Percentiles rank a stretch among this genome's conserved stretches.
These are phyloP conservation scores for Bradypus variegatus DNA, from an alignment of 2,797 vertebrate genomes.

Conservation along the genomic window DNA sequence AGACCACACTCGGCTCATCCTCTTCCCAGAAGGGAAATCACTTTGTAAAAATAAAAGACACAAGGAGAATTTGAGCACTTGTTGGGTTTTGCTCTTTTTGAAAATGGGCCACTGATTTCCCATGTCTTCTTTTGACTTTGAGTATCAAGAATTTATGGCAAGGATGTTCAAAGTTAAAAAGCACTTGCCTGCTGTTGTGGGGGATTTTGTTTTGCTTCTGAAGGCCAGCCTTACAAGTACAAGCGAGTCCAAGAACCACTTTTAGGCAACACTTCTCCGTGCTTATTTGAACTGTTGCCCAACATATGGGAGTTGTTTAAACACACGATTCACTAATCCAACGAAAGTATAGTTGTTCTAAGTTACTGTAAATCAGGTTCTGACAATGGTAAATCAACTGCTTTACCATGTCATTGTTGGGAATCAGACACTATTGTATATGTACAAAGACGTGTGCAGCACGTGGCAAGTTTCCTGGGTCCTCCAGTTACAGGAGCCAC, in stretches of 20 bases:
- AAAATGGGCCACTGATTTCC: background rate
- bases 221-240: slow-evolving; percentile 38
- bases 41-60: slow-evolving; percentile 33
- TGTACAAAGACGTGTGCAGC: background rate
- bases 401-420: background rate
- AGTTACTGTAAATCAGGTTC: slow-evolving; percentile 40
- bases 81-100: slow-evolving; percentile 36
- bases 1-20: background rate
- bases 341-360: slow-evolving; percentile 57
- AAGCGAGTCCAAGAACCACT: slow-evolving; percentile 17
- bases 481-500: slow-evolving; percentile 1
- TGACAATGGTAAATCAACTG: slow-evolving; percentile 22
- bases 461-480: background rate
- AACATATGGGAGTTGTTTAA: slow-evolving; percentile 54
- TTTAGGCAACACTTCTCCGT: slow-evolving; percentile 45
- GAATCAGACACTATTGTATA: background rate
- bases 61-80: background rate
- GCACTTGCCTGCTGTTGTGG: background rate
- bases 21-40: background rate
- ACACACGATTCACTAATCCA: slow-evolving; percentile 46
- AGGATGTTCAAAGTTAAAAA: slow-evolving; percentile 40
- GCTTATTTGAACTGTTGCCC: slow-evolving; percentile 54
- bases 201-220: slow-evolving; percentile 37
- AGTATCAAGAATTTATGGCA: slow-evolving; percentile 19
- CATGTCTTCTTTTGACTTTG: background rate